Conservation (phyloP, 2,797 vertebrate species). For the Valencia hispanica region DNA sequence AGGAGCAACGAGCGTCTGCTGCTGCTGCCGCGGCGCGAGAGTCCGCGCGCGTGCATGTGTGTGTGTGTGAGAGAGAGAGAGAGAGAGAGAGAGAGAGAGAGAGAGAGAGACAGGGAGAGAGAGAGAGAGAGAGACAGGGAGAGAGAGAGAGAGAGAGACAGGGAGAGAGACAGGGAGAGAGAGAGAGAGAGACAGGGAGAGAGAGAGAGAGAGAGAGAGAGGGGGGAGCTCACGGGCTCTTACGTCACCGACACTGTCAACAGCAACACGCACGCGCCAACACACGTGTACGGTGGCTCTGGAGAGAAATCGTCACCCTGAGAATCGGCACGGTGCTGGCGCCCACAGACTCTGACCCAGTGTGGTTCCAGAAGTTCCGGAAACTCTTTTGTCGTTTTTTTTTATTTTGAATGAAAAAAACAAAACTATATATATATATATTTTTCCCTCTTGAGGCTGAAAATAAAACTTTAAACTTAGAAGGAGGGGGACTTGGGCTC, state of each 20-base stretch:
- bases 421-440: no score
- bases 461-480: no score
- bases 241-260: constrained; percentile 68
- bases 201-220: constrained; percentile 18
- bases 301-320: constrained; percentile 1
- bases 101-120: constrained; percentile 10
- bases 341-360: background rate
- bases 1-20: constrained; percentile 63
- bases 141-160: constrained; percentile 13
- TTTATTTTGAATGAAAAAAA: no score
- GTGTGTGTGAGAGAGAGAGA: constrained; percentile 24
- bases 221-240: constrained; percentile 36
- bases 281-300: background rate
- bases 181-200: constrained; percentile 13
- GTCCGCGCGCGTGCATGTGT: constrained; percentile 25
- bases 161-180: constrained; percentile 11
- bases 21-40: constrained; percentile 45
- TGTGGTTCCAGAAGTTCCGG: background rate
- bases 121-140: constrained; percentile 21
- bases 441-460: no score
- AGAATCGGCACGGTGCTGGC: background rate
- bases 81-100: background rate
- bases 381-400: background rate
- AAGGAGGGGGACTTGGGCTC: no score
- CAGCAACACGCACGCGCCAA: constrained; percentile 28